These are phyloP conservation scores for Orchesella cincta DNA, from an alignment of 1,140 invertebrate species.

Conservation along the genomic window DNA sequence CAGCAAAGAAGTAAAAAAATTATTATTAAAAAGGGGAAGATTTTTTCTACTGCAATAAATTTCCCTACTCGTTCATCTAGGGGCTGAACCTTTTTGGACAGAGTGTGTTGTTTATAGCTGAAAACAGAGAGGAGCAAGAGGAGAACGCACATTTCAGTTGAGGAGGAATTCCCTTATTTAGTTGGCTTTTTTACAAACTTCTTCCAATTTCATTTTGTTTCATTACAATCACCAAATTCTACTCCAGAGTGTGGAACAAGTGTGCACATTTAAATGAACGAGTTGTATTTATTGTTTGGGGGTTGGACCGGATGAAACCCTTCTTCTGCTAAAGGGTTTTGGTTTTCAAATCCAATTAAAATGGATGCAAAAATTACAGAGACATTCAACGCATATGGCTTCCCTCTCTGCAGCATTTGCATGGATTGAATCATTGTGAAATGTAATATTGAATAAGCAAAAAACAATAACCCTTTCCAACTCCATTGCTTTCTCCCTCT, in stretches of 20 bases:
- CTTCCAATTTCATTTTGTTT: background rate
- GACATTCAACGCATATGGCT: conserved; percentile 15
- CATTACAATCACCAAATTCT: background rate
- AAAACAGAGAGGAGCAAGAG: background rate
- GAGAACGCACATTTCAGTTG: no score
- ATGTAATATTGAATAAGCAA: no score
- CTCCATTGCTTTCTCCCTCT: no score
- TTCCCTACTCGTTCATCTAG: background rate
- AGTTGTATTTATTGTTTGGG: conserved; percentile 20
- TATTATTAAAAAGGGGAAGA: conserved; percentile 28
- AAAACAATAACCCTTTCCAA: no score
- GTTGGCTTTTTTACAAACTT: conserved; percentile 18
- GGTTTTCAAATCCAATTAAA: conserved; percentile 27
- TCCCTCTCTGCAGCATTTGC: background rate
- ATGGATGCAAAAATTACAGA: conserved; percentile 22
- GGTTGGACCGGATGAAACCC: conserved; percentile 17
- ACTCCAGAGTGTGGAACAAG: conserved; percentile 19
- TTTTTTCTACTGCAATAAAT: conserved; percentile 13
- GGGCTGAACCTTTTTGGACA: conserved; percentile 6
- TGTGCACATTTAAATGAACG: conserved; percentile 29
- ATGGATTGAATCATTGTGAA: no score
- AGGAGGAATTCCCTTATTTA: conserved; percentile 23
- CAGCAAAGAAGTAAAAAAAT: background rate
- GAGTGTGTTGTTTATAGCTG: conserved; percentile 22
- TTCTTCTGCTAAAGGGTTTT: conserved; percentile 17